phyloP scores from a whole-genome alignment of 2,888 invertebrate species.

The Cerastoderma edule region DNA sequence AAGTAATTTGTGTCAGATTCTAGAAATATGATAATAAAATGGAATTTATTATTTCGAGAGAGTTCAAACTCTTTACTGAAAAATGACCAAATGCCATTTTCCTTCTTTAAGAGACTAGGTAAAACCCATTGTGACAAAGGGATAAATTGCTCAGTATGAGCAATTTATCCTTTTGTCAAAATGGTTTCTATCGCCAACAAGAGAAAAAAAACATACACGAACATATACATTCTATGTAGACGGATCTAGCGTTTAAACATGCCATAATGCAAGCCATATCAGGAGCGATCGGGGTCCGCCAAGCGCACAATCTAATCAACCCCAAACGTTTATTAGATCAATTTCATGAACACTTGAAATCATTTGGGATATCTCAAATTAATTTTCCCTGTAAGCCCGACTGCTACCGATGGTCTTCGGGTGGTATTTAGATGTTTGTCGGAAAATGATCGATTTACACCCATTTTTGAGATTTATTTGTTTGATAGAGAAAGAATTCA shows the following conservation, averaged over 20 bases:
- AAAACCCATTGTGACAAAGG: slow-evolving; percentile 2
- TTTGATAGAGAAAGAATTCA: too few species aligned
- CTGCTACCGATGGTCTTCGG: slow-evolving; percentile 7
- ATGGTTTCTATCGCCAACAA: too few species aligned
- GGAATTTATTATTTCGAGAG: too few species aligned
- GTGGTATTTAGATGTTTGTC: background rate
- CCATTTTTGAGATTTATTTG: slow-evolving; percentile 10
- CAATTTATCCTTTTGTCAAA: background rate
- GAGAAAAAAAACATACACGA: too few species aligned
- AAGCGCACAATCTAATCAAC: slow-evolving; percentile 16
- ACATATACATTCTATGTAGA: too few species aligned
- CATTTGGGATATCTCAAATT: slow-evolving; percentile 12
- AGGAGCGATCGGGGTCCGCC: slow-evolving; percentile 9
- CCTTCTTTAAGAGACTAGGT: too few species aligned
- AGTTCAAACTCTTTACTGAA: too few species aligned
- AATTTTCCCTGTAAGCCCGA: slow-evolving; percentile 13
- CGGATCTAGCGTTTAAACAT: slow-evolving; percentile 1
- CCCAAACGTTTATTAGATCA: slow-evolving; percentile 37
- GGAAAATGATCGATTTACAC: slow-evolving; percentile 7
- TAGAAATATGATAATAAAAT: too few species aligned
- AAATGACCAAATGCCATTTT: too few species aligned
- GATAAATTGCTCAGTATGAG: background rate
- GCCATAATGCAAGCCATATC: slow-evolving; percentile 7
- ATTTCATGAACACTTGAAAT: slow-evolving; percentile 23
- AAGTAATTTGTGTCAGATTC: too few species aligned